Percentiles rank a stretch among this genome's conserved stretches.
These are phyloP conservation scores for Apogon hyalosoma DNA, from an alignment of 2,797 vertebrate genomes.

Conservation along the genomic window DNA sequence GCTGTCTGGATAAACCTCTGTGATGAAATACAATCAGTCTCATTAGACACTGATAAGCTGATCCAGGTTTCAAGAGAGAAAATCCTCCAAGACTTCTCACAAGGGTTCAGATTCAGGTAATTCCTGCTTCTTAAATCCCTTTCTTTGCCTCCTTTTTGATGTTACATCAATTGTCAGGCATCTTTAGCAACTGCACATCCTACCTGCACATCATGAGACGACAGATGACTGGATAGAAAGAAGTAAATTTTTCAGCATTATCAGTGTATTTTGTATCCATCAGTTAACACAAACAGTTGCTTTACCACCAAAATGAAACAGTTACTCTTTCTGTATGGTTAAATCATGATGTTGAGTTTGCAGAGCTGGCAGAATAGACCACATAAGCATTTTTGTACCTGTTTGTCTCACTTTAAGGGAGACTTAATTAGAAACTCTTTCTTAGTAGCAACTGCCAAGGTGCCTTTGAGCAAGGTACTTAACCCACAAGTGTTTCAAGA, in stretches of 20 bases:
- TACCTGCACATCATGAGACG: not conserved
- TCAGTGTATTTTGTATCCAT: not conserved
- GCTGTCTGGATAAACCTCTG: conserved; percentile 16
- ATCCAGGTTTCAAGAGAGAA: conserved; percentile 11
- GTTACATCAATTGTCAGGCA: conserved; percentile 6
- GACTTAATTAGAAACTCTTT: not conserved
- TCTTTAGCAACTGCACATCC: conserved; percentile 27
- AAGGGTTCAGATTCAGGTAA: conserved; percentile 12
- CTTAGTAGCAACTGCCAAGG: conserved; percentile 60
- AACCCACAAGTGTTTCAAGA: conserved; percentile 25
- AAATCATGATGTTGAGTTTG: not conserved
- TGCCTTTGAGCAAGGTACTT: conserved; percentile 66
- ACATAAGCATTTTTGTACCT: conserved; percentile 11
- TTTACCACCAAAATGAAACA: not conserved
- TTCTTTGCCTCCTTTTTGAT: conserved; percentile 3
- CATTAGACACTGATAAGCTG: conserved; percentile 6
- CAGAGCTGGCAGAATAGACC: conserved; percentile 8
- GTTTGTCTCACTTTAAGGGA: not conserved
- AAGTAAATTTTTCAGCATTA: not conserved
- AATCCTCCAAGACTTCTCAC: not conserved
- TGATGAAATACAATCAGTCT: conserved; percentile 30
- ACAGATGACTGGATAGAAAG: not conserved
- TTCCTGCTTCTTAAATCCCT: not conserved
- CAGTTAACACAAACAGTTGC: not conserved
- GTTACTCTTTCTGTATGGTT: not conserved